phyloP scores from a whole-genome alignment of 1,140 invertebrate genomes.

The Neuroterus valhalla region DNA sequence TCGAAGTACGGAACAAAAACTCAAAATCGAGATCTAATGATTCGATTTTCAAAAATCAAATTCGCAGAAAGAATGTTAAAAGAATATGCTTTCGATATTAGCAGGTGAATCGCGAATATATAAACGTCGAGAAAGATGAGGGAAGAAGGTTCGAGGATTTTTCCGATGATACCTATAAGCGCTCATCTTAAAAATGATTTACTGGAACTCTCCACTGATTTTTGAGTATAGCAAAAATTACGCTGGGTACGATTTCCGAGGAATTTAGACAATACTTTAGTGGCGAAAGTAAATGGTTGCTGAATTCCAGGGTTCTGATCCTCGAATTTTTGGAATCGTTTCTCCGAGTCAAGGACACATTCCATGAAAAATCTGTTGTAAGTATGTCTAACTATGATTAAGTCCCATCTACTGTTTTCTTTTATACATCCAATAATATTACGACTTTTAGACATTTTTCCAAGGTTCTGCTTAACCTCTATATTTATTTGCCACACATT shows the following conservation, averaged over 20 bases:
- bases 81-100: not conserved
- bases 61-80: too few species aligned
- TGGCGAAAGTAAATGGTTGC: constrained; percentile 32
- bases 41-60: too few species aligned
- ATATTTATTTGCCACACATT: too few species aligned
- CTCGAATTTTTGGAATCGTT: not conserved
- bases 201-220: constrained; percentile 8
- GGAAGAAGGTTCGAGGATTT: constrained; percentile 1
- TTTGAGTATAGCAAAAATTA: not conserved
- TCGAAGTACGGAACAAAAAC: too few species aligned
- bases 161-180: not conserved
- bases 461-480: too few species aligned
- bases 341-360: not conserved
- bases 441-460: too few species aligned
- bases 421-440: too few species aligned
- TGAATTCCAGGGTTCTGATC: constrained; percentile 19
- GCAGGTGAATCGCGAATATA: not conserved
- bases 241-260: not conserved
- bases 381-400: too few species aligned
- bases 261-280: constrained; percentile 31
- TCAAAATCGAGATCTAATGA: too few species aligned
- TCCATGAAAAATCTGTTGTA: not conserved
- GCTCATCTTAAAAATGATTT: not conserved
- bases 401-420: too few species aligned
- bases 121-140: not conserved